Evolutionary conservation across 2,797 vertebrate species (phyloP).

Genomic region (Euthynnus affinis): DNA sequence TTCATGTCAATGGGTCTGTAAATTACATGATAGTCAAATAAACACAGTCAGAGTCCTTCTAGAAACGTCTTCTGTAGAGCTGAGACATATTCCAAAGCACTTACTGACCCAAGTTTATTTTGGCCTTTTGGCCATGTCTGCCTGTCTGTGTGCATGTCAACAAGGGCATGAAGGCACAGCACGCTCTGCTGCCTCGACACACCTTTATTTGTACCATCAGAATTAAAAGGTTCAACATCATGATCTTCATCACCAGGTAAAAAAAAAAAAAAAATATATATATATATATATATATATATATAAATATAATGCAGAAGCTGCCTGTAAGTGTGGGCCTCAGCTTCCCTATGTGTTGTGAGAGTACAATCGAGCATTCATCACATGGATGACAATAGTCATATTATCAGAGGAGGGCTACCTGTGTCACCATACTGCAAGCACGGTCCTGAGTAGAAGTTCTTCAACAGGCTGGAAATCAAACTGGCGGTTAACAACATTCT

Average conservation of each 20-base stretch:
- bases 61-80: slow-evolving; percentile 4
- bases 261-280: too few relatives aligned
- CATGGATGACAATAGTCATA: slow-evolving; percentile 14
- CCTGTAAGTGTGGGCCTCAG: background rate
- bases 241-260: slow-evolving; percentile 9
- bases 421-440: background rate
- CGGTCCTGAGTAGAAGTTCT: background rate
- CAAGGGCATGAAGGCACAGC: slow-evolving; percentile 49
- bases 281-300: too few relatives aligned
- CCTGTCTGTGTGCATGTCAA: slow-evolving; percentile 64
- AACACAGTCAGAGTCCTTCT: slow-evolving; percentile 10
- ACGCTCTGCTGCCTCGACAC: slow-evolving; percentile 37
- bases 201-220: slow-evolving; percentile 43
- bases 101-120: slow-evolving; percentile 45
- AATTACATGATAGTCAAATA: background rate
- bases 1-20: background rate
- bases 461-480: background rate
- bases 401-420: slow-evolving; percentile 3
- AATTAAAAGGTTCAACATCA: slow-evolving; percentile 22
- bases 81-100: slow-evolving; percentile 32
- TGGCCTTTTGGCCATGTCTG: slow-evolving; percentile 35
- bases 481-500: background rate
- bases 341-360: background rate
- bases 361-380: background rate
- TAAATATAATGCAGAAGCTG: background rate